Evolutionary conservation across 2,113 vertebrate species (phyloP), one percentile per base, ranked within the genome.

Genomic region (Equus quagga): DNA sequence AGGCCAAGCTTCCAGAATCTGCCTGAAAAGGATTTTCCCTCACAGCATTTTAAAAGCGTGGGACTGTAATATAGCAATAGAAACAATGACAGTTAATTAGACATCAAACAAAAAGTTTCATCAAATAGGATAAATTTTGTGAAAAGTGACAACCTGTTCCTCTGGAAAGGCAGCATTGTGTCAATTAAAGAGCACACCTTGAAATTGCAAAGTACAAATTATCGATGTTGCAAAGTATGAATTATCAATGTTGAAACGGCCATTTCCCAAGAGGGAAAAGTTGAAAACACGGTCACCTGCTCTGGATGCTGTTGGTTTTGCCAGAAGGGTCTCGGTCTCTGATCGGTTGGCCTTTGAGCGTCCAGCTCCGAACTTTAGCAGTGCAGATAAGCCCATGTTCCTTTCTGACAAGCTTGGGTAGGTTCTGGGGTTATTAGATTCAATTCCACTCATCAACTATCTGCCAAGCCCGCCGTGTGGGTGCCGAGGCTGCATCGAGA

Each of bases 121-220:
- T 96, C 97, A 98, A 98, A 95, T 97, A 81, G 88, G 96, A 93
- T 96, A 98, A 98, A 98, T 98, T 98, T 97, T 93, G 33, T 64
- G 97, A 95, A 95, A 98, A 98, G 96, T 98, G 90, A 81, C 91
- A 98, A 98, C 98, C 97, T 95, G 91, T 92, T 96, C 91, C 95
- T 94, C 98, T 96, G 96, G 96, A 97, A 97, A 69, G 79, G 54
- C 64, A 28, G 82, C 95, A 86, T 95, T 86, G 86, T 95, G 4
- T 96, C 95, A 96, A 97, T 98, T 97, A 98, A 60, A 92, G 97
- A 95, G 92, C 97, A 97, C 98, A 78, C 95, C 98, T 97, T 31
- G 31, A 92, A 97, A 94, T 69, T 69, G 23, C 97, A 98, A 94
- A 96, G 96, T 97, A 96, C 90, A 97, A 98, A 97, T 0, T 79